phyloP scores from a whole-genome alignment of 2,888 invertebrate species.

The Platycheirus rosarum region DNA sequence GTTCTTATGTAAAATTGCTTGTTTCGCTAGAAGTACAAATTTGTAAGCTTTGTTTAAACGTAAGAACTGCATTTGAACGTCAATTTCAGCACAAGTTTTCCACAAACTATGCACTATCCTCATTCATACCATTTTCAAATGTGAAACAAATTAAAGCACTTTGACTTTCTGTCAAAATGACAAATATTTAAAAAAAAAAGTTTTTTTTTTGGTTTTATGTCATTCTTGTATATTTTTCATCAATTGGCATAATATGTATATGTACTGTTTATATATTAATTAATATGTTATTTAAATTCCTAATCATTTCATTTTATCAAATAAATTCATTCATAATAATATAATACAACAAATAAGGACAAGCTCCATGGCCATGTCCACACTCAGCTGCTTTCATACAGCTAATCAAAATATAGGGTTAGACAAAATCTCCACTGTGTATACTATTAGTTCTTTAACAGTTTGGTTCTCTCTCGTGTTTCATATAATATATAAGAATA shows the following conservation, averaged over 20 bases:
- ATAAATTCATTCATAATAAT: conserved; percentile 61
- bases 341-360: conserved; percentile 54
- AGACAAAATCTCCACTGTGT: conserved; percentile 49
- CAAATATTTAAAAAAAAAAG: conserved; percentile 13
- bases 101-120: too few relatives aligned
- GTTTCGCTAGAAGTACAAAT: too few relatives aligned
- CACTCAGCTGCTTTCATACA: conserved; percentile 11
- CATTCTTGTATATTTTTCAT: conserved; percentile 72
- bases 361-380: not conserved
- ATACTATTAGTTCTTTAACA: conserved; percentile 42
- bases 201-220: conserved; percentile 64
- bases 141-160: too few relatives aligned
- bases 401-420: conserved; percentile 37
- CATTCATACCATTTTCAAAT: too few relatives aligned
- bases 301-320: conserved; percentile 64
- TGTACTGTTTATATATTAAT: conserved; percentile 69
- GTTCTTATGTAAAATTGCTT: too few relatives aligned
- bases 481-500: conserved; percentile 10
- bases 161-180: too few relatives aligned
- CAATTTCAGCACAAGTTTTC: too few relatives aligned
- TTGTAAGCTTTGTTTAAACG: too few relatives aligned
- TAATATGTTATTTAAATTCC: conserved; percentile 56
- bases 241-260: conserved; percentile 72
- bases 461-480: conserved; percentile 67
- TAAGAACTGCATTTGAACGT: too few relatives aligned